These are phyloP conservation scores for Anguilla japonica DNA, from an alignment of 2,113 vertebrate species.

Conservation along the genomic window DNA sequence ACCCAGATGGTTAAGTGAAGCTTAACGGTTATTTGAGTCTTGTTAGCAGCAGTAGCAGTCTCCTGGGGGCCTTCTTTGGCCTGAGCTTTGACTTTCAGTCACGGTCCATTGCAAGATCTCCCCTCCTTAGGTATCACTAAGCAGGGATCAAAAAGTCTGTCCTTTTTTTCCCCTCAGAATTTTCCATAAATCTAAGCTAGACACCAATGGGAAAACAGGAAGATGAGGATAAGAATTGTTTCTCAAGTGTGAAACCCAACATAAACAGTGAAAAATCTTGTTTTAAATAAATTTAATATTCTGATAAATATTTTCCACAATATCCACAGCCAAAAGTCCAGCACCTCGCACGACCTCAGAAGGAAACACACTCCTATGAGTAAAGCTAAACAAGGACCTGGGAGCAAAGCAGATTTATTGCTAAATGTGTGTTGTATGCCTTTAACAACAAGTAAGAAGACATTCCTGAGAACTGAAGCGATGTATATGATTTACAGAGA, in stretches of 20 bases:
- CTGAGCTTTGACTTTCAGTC: no score
- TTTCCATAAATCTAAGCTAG: no score
- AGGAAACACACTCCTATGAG: slow-evolving; percentile 27
- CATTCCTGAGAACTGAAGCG: slow-evolving; percentile 54
- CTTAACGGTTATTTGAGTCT: no score
- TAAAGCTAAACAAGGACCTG: slow-evolving; percentile 12
- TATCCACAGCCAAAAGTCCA: slow-evolving; percentile 7
- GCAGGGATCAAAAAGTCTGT: no score
- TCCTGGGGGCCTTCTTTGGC: no score
- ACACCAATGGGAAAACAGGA: no score
- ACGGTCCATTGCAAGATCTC: no score
- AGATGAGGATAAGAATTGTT: no score
- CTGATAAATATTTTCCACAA: slow-evolving; percentile 33
- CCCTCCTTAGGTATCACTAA: no score
- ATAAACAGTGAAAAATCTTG: background rate
- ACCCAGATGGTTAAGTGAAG: background rate
- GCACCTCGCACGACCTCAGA: slow-evolving; percentile 14
- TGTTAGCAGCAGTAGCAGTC: no score
- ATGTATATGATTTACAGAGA: slow-evolving; percentile 48
- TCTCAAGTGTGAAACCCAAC: background rate
- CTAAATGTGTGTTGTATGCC: slow-evolving; percentile 45
- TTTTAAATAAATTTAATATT: background rate
- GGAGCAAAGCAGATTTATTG: slow-evolving; percentile 47
- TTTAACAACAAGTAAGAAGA: slow-evolving; percentile 55
- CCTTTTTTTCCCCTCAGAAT: no score